These are phyloP conservation scores for Harpegnathos saltator DNA, from an alignment of 1,140 invertebrate genomes.

Conservation along the genomic window DNA sequence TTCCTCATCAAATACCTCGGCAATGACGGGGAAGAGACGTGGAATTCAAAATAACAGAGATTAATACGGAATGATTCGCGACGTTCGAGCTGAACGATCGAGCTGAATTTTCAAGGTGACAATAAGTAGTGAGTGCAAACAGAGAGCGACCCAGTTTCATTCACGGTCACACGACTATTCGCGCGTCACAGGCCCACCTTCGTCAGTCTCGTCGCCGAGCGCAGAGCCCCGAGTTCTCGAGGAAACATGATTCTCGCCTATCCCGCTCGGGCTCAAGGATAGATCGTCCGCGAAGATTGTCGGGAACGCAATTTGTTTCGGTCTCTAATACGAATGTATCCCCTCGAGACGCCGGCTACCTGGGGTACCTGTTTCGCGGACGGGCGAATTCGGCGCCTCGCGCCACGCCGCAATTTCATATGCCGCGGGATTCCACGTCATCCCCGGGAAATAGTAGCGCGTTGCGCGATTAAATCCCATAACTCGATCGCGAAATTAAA, in stretches of 20 bases:
- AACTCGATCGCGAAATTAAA: not conserved
- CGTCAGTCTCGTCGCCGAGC: conserved; percentile 10
- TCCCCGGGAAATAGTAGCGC: not conserved
- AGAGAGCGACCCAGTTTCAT: conserved; percentile 49
- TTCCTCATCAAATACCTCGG: no score
- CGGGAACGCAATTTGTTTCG: conserved; percentile 78
- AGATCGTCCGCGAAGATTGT: conserved; percentile 80
- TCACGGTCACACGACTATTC: not conserved
- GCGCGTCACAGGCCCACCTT: not conserved
- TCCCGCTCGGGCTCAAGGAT: conserved; percentile 75
- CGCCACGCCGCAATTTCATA: conserved; percentile 48
- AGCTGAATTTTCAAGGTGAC: conserved; percentile 33
- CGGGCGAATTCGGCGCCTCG: conserved; percentile 58
- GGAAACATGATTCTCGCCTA: conserved; percentile 81
- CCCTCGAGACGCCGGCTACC: conserved; percentile 67
- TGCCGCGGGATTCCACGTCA: not conserved
- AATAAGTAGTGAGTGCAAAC: conserved; percentile 65
- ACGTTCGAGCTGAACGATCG: conserved; percentile 3
- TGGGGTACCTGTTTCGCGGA: conserved; percentile 62
- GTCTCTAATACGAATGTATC: conserved; percentile 80
- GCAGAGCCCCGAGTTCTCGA: conserved; percentile 59
- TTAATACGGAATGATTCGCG: not conserved
- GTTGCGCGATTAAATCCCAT: not conserved
- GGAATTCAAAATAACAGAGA: not conserved
- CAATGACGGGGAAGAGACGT: not conserved